Percentiles rank a stretch among this genome's conserved stretches.
Conservation (phyloP, 64 coral and sea anemone species). For the Pocillopora damicornis region DNA sequence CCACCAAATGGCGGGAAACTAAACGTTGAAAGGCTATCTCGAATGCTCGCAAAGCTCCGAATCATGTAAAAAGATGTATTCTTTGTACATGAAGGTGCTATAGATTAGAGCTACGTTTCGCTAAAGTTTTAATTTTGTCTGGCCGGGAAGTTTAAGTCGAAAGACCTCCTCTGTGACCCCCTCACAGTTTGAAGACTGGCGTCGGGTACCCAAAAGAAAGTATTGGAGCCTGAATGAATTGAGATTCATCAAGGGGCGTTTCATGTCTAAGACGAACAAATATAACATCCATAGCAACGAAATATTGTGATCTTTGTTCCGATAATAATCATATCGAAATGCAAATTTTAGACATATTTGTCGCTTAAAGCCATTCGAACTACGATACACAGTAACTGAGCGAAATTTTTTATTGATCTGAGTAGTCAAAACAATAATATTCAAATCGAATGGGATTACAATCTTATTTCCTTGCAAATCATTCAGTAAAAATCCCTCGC, state of each 20-base stretch:
- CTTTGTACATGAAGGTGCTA: too few relatives aligned
- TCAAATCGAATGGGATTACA: background rate
- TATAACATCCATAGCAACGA: background rate
- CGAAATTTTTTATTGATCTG: background rate
- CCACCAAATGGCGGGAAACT: constrained; percentile 3
- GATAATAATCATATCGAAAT: background rate
- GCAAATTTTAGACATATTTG: background rate
- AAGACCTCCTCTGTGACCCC: too few relatives aligned
- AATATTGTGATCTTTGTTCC: background rate
- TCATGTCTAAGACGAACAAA: background rate
- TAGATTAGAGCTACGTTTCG: too few relatives aligned
- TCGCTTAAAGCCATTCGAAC: too few relatives aligned
- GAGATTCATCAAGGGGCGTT: background rate
- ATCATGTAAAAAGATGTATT: too few relatives aligned
- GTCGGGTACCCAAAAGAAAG: background rate
- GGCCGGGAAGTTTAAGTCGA: too few relatives aligned
- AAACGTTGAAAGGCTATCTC: background rate
- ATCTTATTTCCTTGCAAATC: background rate
- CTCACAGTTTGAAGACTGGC: too few relatives aligned
- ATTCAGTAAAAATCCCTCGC: background rate
- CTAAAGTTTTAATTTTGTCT: too few relatives aligned
- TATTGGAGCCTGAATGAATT: background rate
- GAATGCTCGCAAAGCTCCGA: background rate
- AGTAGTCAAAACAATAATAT: background rate
- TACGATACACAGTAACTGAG: too few relatives aligned